Conservation (phyloP, 2,797 vertebrate genomes). For the Bufotes viridis region DNA sequence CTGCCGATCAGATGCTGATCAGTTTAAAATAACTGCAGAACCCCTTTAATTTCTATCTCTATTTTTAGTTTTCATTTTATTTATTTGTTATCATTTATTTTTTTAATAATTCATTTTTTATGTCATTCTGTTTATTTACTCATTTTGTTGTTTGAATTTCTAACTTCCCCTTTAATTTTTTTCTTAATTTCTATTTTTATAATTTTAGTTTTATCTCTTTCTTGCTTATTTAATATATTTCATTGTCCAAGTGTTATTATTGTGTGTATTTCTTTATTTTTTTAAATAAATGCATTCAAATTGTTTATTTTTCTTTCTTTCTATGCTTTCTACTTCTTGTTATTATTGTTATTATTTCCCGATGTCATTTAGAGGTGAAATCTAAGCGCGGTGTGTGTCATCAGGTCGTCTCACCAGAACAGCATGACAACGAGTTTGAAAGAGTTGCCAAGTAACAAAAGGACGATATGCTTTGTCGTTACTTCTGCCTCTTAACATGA, state of each 20-base stretch:
- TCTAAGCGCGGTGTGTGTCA: fast-evolving
- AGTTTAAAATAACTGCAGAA: too few relatives aligned
- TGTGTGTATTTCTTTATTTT: too few relatives aligned
- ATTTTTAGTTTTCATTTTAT: not conserved
- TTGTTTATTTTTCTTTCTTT: not conserved
- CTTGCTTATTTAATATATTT: too few relatives aligned
- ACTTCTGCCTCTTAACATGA: not conserved
- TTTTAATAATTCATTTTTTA: not conserved
- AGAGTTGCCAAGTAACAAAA: fast-evolving
- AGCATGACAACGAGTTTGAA: not conserved
- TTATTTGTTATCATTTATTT: not conserved
- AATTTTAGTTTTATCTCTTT: not conserved
- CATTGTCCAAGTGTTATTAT: too few relatives aligned
- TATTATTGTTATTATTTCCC: not conserved
- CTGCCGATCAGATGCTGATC: too few relatives aligned
- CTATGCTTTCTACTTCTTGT: not conserved
- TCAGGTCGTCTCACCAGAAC: slow-evolving; percentile 27
- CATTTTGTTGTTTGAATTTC: not conserved
- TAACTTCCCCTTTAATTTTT: not conserved
- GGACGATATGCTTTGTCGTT: not conserved
- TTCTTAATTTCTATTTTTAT: not conserved
- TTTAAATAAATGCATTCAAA: too few relatives aligned
- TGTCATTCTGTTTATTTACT: not conserved
- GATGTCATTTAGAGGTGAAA: not conserved
- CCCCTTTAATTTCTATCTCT: not conserved